A percentile compares a stretch with the other conserved stretches of the same genome.
These are phyloP conservation scores for Drosophila flavopinicola DNA, from an alignment of 2,888 invertebrate genomes.

Conservation along the genomic window DNA sequence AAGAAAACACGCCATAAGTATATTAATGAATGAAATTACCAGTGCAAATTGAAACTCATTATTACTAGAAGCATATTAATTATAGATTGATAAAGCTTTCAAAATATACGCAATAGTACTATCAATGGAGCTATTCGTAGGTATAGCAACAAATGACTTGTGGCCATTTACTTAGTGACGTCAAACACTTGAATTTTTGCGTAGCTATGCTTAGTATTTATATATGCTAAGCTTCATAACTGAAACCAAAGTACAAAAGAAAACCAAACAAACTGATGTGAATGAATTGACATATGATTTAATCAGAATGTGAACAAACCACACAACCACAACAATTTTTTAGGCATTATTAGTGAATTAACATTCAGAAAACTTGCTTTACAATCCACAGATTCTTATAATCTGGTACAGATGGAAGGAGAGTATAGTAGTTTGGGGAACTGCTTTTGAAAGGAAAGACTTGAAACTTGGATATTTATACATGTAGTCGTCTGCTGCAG, in stretches of 20 bases:
- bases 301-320: background rate
- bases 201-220: background rate
- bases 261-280: background rate
- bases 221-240: background rate
- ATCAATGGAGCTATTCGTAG: background rate
- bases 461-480: too few relatives aligned
- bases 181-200: background rate
- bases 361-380: background rate
- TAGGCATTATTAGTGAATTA: background rate
- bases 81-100: background rate
- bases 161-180: constrained; percentile 2
- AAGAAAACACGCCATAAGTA: background rate
- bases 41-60: background rate
- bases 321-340: constrained; percentile 2
- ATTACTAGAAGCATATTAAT: background rate
- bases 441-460: too few relatives aligned
- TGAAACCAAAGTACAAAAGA: background rate
- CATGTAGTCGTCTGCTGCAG: too few relatives aligned
- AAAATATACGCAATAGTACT: background rate
- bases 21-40: background rate
- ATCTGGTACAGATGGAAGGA: too few relatives aligned
- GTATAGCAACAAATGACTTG: constrained; percentile 3
- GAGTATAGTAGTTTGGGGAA: too few relatives aligned
- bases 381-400: background rate
- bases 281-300: background rate